Base-by-base conservation (phyloP, 2,797 vertebrate species). In the Echeneis naucrates region DNA sequence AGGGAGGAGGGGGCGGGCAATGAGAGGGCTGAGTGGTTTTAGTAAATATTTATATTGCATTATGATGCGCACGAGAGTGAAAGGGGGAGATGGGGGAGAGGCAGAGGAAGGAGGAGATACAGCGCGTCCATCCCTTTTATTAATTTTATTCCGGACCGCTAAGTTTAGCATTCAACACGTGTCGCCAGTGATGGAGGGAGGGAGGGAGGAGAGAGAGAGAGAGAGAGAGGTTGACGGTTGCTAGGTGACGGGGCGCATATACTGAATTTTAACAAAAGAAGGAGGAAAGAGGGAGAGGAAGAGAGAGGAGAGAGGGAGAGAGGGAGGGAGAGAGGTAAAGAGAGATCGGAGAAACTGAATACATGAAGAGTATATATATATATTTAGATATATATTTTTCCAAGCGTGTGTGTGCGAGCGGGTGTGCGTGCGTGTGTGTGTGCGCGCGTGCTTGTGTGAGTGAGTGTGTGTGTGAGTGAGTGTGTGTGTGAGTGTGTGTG, bases 141-240 rank as follows among this genome's bases (percentile, higher is more conserved):
- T 93, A 93, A 93, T 95, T 95, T 92, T 90, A 94, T 93, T 94
- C 93, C 86, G 91, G 90, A 91, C 93, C 92, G 90, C 92, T 95
- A 95, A 95, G 95, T 95, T 95, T 95, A 95, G 94, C 95, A 95
- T 95, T 95, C 95, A 95, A 95, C 95, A 95, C 94, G 95, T 95
- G 95, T 95, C 95, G 95, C 94, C 90, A 86, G 92, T 92, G 93
- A 94, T 93, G 89, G 92, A 90, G 92, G 85, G 89, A 86, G 88
- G 51, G 81, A 81, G 87, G 65, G 87, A 70, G 85, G 71, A 82
- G 89, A 80, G 89, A 81, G 88, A 61, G 81, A 26, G 85, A 83
- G 91, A 90, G 93, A 93, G 92, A 86, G 93, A 92, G 94, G 94
- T 94, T 95, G 94, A 94, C 85, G 94, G 94, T 95, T 95, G 94